These are phyloP conservation scores for Aplidium turbinatum DNA, from an alignment of 23 tunicate species.

Conservation along the genomic window DNA sequence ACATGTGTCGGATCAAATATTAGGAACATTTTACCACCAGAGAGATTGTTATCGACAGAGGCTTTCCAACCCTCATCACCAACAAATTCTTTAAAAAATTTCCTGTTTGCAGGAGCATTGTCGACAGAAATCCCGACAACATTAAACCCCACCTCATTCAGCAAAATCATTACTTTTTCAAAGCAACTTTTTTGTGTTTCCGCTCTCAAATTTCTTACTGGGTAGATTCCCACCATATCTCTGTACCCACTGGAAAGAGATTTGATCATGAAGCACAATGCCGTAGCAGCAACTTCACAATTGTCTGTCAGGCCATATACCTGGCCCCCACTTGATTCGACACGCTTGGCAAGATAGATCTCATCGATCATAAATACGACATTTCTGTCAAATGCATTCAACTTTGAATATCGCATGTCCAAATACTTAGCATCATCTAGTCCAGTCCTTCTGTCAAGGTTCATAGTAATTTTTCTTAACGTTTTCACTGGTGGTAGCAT, in stretches of 20 bases:
- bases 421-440: background rate
- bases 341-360: background rate
- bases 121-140: background rate
- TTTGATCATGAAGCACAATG: background rate
- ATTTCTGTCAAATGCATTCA: background rate
- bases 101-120: constrained; percentile 1
- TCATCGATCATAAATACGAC: background rate
- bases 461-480: constrained; percentile 22
- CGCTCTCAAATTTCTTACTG: background rate
- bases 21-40: background rate
- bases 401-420: background rate
- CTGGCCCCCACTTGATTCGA: background rate
- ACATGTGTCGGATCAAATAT: background rate
- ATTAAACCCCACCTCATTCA: background rate
- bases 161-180: background rate
- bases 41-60: background rate
- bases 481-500: constrained; percentile 26
- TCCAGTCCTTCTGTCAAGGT: background rate
- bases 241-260: background rate
- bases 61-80: background rate
- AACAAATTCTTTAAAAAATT: background rate
- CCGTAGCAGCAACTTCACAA: background rate
- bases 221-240: background rate
- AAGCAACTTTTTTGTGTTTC: background rate
- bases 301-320: background rate